A percentile compares a stretch with the other conserved stretches of the same genome.
Evolutionary conservation across 1,140 invertebrate genomes (phyloP).

Genomic region (Drosophila repletoides): DNA sequence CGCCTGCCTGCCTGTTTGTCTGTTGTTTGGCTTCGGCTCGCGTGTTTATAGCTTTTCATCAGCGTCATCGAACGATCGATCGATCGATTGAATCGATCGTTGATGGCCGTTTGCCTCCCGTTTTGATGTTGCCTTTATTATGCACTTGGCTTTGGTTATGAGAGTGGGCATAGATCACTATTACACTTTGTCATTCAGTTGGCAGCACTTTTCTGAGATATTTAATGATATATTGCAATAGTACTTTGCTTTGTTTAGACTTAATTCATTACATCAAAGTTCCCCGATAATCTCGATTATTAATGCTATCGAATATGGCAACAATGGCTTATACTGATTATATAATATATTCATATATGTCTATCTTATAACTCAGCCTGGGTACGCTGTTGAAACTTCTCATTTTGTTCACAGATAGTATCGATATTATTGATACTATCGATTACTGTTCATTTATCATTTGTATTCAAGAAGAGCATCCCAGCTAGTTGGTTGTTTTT

Average conservation of each 20-base stretch:
- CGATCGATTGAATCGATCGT: slow-evolving; percentile 24
- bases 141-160: slow-evolving; percentile 3
- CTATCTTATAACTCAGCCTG: too few relatives aligned
- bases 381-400: too few relatives aligned
- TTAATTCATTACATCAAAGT: too few relatives aligned
- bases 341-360: too few relatives aligned
- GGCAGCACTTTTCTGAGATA: not conserved
- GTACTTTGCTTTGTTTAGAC: too few relatives aligned
- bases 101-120: slow-evolving; percentile 9
- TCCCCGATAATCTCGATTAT: too few relatives aligned
- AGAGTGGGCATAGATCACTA: not conserved
- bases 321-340: too few relatives aligned
- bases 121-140: slow-evolving; percentile 1
- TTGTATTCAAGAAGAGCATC: not conserved
- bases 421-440: too few relatives aligned
- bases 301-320: too few relatives aligned
- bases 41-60: slow-evolving; percentile 65
- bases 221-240: too few relatives aligned
- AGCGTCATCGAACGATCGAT: slow-evolving; percentile 40
- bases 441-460: too few relatives aligned
- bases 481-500: not conserved
- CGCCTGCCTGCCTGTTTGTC: slow-evolving; percentile 35
- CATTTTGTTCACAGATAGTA: too few relatives aligned
- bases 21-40: slow-evolving; percentile 67
- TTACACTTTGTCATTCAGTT: not conserved